Evolutionary conservation across 2,888 invertebrate species (phyloP).

Genomic region (Pegoplata infirma): DNA sequence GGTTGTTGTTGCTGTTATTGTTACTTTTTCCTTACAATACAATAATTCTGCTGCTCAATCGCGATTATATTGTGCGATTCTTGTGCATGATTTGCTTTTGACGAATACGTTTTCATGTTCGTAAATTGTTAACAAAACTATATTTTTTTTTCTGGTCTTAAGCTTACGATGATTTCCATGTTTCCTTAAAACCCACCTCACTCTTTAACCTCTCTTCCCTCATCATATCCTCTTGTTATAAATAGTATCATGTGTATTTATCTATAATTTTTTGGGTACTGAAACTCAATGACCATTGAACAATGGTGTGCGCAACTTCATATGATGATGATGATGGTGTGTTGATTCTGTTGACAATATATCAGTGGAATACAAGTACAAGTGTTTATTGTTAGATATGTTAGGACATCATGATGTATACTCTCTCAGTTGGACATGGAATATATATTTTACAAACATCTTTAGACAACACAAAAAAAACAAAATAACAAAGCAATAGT

Average conservation of each 20-base stretch:
- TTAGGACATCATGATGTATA: conserved; percentile 31
- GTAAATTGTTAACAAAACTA: conserved; percentile 54
- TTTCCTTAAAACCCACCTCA: conserved; percentile 3
- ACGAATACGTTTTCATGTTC: conserved; percentile 59
- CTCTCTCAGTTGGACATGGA: conserved; percentile 44
- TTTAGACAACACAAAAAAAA: background rate
- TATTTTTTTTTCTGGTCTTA: conserved; percentile 16
- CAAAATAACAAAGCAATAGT: background rate
- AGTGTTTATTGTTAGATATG: conserved; percentile 34
- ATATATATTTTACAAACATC: conserved; percentile 9
- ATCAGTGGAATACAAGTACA: conserved; percentile 43
- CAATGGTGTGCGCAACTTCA: conserved; percentile 5
- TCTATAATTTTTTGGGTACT: conserved; percentile 33
- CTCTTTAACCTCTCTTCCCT: background rate
- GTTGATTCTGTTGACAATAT: conserved; percentile 56
- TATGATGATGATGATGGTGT: conserved; percentile 42
- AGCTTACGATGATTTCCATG: conserved; percentile 29
- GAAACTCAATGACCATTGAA: conserved; percentile 17
- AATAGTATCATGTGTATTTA: conserved; percentile 11
- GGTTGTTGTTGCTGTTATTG: conserved; percentile 40
- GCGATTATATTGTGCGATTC: conserved; percentile 58
- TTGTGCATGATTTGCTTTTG: conserved; percentile 55
- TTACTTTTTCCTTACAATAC: background rate
- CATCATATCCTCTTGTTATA: background rate
- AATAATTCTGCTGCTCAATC: conserved; percentile 52